Evolutionary conservation across 2,888 invertebrate genomes (phyloP).

Genomic region (Drosophila koepferae): DNA sequence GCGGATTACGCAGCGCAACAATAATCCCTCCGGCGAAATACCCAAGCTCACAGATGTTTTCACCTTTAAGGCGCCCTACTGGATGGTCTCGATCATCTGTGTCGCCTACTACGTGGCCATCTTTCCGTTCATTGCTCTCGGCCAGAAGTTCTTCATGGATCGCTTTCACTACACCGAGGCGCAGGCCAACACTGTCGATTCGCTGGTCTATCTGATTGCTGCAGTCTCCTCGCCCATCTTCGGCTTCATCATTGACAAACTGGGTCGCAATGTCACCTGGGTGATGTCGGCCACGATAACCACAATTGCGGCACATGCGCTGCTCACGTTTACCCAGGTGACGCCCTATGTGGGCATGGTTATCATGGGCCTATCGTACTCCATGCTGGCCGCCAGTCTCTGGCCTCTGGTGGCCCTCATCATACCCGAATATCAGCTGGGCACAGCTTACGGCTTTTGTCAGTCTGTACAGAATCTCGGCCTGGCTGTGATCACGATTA

Average conservation of each 20-base stretch:
- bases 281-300: slow-evolving; percentile 91
- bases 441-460: slow-evolving; percentile 98
- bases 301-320: slow-evolving; percentile 88
- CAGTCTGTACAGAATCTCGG: slow-evolving; percentile 98
- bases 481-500: slow-evolving; percentile 92
- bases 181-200: slow-evolving; percentile 93
- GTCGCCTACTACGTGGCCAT: slow-evolving; percentile 98
- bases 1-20: slow-evolving; percentile 89
- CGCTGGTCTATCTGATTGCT: slow-evolving; percentile 93
- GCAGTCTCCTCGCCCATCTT: slow-evolving; percentile 94
- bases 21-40: slow-evolving; percentile 87
- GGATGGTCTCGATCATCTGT: slow-evolving; percentile 95
- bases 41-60: slow-evolving; percentile 91
- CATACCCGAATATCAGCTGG: slow-evolving; percentile 96
- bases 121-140: slow-evolving; percentile 97
- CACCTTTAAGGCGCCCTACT: slow-evolving; percentile 93
- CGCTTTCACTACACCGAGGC: slow-evolving; percentile 91
- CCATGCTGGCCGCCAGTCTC: slow-evolving; percentile 95
- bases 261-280: slow-evolving; percentile 96
- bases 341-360: slow-evolving; percentile 90
- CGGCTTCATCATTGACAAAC: slow-evolving; percentile 95
- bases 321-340: slow-evolving; percentile 88
- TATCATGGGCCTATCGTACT: slow-evolving; percentile 95
- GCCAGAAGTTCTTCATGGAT: slow-evolving; percentile 95
- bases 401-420: slow-evolving; percentile 98